phyloP scores from a whole-genome alignment of 2,113 vertebrate genomes.

The Hepsetus odoe region DNA sequence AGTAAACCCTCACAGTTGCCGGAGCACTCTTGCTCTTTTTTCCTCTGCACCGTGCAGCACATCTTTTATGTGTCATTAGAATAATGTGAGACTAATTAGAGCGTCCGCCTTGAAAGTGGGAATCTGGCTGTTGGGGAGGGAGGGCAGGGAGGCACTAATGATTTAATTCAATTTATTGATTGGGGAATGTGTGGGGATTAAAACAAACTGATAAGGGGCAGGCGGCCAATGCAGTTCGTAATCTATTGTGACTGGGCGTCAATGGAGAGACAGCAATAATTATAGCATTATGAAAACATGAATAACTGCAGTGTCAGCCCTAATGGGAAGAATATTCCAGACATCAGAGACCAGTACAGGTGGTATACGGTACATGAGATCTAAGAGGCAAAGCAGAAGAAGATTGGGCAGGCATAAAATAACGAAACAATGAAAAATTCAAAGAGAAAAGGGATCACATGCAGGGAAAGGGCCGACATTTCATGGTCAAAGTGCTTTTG shows the following conservation, averaged over 20 bases:
- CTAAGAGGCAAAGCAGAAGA: neutral
- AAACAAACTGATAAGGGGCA: slow-evolving; percentile 52
- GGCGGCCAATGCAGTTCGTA: slow-evolving; percentile 52
- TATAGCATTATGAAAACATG: slow-evolving; percentile 56
- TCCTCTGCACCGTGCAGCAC: neutral
- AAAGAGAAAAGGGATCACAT: neutral
- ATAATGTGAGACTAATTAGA: slow-evolving; percentile 60
- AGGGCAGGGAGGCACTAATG: slow-evolving; percentile 66
- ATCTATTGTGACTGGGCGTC: slow-evolving; percentile 60
- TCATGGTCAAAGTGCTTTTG: neutral
- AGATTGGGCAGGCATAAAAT: neutral
- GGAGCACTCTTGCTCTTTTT: neutral
- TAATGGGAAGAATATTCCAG: slow-evolving; percentile 33
- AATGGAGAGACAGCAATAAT: slow-evolving; percentile 60
- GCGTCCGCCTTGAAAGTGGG: slow-evolving; percentile 60
- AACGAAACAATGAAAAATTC: slow-evolving; percentile 21
- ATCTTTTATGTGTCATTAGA: slow-evolving; percentile 53
- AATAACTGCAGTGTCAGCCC: slow-evolving; percentile 57
- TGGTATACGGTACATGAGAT: neutral
- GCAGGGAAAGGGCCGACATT: neutral
- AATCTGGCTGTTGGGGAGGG: slow-evolving; percentile 63
- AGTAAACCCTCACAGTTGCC: neutral
- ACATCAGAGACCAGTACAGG: neutral
- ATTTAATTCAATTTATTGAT: slow-evolving; percentile 73
- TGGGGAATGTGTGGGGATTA: slow-evolving; percentile 56